A percentile compares a stretch with the other conserved stretches of the same genome.
phyloP scores from a whole-genome alignment of 2,888 invertebrate species.

The Melolontha melolontha region DNA sequence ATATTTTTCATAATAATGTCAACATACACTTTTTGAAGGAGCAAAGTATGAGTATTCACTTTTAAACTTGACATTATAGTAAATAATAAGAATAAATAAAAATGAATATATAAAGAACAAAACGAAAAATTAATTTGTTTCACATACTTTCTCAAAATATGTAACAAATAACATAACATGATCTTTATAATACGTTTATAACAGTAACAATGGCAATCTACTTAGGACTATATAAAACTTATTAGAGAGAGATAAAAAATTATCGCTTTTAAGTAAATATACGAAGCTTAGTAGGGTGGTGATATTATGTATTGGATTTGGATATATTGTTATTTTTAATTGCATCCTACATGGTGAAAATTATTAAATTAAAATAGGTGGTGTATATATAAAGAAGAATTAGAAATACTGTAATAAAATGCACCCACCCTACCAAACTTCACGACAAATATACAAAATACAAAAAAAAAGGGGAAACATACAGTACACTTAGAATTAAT shows the following conservation, averaged over 20 bases:
- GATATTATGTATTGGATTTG: constrained; percentile 32
- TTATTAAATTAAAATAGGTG: not conserved
- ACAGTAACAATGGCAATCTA: constrained; percentile 34
- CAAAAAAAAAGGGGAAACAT: constrained; percentile 42
- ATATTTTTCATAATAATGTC: constrained; percentile 28
- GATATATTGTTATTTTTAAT: constrained; percentile 29
- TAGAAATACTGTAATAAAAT: constrained; percentile 44
- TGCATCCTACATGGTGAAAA: not conserved
- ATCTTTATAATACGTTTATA: constrained; percentile 15
- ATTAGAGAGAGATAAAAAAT: constrained; percentile 36
- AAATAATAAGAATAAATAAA: constrained; percentile 37
- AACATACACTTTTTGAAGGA: constrained; percentile 26
- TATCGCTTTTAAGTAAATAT: constrained; percentile 12
- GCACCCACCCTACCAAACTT: constrained; percentile 66
- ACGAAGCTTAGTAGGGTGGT: constrained; percentile 62
- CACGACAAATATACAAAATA: constrained; percentile 51
- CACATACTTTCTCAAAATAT: not conserved
- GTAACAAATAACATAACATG: constrained; percentile 12
- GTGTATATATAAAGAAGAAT: constrained; percentile 37
- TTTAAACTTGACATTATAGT: constrained; percentile 7
- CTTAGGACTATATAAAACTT: constrained; percentile 20
- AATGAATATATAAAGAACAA: not conserved
- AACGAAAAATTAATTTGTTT: constrained; percentile 11
- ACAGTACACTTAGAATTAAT: constrained; percentile 33
- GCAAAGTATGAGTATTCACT: constrained; percentile 38